These are phyloP conservation scores for Melanaphis sacchari DNA, from an alignment of 1,140 invertebrate species.

Conservation along the genomic window DNA sequence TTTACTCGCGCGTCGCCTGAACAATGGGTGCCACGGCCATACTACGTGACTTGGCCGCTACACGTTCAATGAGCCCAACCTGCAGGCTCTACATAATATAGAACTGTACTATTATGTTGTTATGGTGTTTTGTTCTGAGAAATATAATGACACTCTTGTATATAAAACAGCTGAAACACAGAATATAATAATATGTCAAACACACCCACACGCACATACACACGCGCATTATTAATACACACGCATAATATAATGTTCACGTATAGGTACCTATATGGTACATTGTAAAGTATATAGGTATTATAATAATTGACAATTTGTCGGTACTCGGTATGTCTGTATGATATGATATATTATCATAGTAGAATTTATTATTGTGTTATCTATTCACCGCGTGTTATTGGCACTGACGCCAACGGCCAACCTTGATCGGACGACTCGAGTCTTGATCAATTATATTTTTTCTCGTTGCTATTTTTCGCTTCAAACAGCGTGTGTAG, in stretches of 20 bases:
- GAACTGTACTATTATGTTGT: background rate
- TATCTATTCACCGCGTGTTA: background rate
- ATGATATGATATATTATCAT: background rate
- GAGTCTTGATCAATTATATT: background rate
- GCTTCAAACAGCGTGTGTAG: background rate
- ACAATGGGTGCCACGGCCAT: background rate
- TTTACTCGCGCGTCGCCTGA: background rate
- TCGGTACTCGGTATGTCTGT: background rate
- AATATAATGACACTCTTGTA: background rate
- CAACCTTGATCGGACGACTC: background rate
- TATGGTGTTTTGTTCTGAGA: constrained; percentile 16
- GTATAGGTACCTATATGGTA: background rate
- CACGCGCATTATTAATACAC: background rate
- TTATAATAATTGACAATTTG: background rate
- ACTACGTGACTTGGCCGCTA: constrained; percentile 47
- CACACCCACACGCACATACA: background rate
- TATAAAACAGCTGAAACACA: background rate
- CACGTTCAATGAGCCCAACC: constrained; percentile 34
- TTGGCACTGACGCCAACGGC: background rate
- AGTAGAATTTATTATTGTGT: background rate
- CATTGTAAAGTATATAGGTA: background rate
- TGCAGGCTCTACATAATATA: background rate
- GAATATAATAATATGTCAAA: background rate
- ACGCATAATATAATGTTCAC: background rate
- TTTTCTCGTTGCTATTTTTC: background rate